Percentiles rank a stretch among this genome's conserved stretches.
These are phyloP conservation scores for Fulmarus glacialis DNA, from an alignment of 2,113 vertebrate genomes.

Conservation along the genomic window DNA sequence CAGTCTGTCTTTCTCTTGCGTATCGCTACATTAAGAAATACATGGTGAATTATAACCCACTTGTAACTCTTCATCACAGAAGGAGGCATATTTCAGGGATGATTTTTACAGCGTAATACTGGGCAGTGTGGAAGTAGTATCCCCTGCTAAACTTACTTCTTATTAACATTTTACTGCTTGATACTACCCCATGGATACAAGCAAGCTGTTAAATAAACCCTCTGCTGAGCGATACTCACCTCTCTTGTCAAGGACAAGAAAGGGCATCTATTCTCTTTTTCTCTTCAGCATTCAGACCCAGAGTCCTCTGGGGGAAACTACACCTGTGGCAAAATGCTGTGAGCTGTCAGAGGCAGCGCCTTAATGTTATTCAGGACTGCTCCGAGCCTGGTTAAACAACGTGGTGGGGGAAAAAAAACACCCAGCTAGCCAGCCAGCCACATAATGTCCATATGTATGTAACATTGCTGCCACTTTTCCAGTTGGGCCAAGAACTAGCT, in stretches of 20 bases:
- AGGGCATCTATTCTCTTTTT: not conserved
- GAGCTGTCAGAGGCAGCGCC: not conserved
- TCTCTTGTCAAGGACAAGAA: not conserved
- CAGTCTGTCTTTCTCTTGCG: not conserved
- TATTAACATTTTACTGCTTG: not conserved
- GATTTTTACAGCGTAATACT: constrained; percentile 16
- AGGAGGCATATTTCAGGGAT: not conserved
- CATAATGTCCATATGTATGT: not conserved
- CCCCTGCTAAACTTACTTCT: not conserved
- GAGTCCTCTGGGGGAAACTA: not conserved
- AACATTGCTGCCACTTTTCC: not conserved
- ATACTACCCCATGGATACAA: not conserved
- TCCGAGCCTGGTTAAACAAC: not conserved
- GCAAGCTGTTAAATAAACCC: constrained; percentile 16
- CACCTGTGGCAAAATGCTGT: not conserved
- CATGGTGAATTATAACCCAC: constrained; percentile 35
- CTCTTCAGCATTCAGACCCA: not conserved
- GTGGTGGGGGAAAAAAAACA: rapidly evolving
- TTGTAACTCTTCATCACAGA: constrained; percentile 17
- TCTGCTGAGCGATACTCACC: not conserved
- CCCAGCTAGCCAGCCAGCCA: not conserved
- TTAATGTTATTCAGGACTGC: not conserved
- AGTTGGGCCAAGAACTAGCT: not conserved
- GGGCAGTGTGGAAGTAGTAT: not conserved
- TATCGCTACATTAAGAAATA: constrained; percentile 23